phyloP scores from a whole-genome alignment of 2,797 vertebrate species.

The Rhadinocentrus ornatus region DNA sequence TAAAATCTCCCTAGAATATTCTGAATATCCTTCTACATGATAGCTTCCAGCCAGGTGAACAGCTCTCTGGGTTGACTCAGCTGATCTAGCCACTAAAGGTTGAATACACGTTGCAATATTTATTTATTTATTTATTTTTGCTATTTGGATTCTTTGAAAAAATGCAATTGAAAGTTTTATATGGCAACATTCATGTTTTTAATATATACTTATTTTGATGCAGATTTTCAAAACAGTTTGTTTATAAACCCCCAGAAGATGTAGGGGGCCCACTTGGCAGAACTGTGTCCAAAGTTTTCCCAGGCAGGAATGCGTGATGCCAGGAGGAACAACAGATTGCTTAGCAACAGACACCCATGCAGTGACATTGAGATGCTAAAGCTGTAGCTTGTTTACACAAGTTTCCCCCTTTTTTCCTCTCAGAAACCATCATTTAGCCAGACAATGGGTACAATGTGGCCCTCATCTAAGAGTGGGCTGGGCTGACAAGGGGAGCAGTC shows the following conservation, averaged over 20 bases:
- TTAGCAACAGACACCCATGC: slow-evolving; percentile 79
- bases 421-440: slow-evolving; percentile 77
- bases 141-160: not conserved
- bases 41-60: slow-evolving; percentile 48
- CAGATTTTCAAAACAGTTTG: not conserved
- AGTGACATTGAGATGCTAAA: slow-evolving; percentile 82
- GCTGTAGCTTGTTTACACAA: slow-evolving; percentile 84
- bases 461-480: slow-evolving; percentile 82
- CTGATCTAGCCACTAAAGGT: slow-evolving; percentile 7
- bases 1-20: slow-evolving; percentile 24
- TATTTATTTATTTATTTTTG: not conserved
- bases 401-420: slow-evolving; percentile 75
- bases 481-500: slow-evolving; percentile 73
- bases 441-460: slow-evolving; percentile 83
- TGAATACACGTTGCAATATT: slow-evolving; percentile 31
- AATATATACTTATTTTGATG: not conserved
- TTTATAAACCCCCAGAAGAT: slow-evolving; percentile 19
- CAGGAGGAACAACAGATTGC: slow-evolving; percentile 65
- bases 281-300: slow-evolving; percentile 71
- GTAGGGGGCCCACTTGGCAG: slow-evolving; percentile 23
- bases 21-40: slow-evolving; percentile 26
- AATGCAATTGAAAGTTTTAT: slow-evolving; percentile 1
- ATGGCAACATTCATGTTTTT: not conserved
- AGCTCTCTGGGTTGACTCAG: slow-evolving; percentile 29
- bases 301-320: slow-evolving; percentile 61